Percentiles rank a stretch among this genome's conserved stretches.
phyloP scores from a whole-genome alignment of 2,797 vertebrate genomes.

The Ambastaia sidthimunki region DNA sequence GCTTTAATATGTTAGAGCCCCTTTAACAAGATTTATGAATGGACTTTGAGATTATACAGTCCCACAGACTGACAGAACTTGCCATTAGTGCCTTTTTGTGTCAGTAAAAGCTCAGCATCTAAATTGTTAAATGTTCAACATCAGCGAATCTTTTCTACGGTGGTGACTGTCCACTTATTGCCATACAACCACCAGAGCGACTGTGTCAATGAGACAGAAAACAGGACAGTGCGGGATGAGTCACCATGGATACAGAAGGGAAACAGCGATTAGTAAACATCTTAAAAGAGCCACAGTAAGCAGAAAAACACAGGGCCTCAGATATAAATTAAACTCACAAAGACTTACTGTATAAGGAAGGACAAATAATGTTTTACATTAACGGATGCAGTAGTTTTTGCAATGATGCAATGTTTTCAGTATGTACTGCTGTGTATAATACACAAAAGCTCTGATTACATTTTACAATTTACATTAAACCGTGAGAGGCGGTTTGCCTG shows the following conservation, averaged over 20 bases:
- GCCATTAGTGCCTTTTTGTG: not conserved
- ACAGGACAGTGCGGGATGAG: conserved; percentile 1
- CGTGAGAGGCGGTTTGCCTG: not conserved
- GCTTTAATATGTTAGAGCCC: not conserved
- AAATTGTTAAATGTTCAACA: conserved; percentile 9
- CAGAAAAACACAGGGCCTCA: not conserved
- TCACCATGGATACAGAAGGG: conserved; percentile 14
- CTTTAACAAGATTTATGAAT: not conserved
- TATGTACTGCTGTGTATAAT: not conserved
- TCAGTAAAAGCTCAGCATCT: not conserved
- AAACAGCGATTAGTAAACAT: conserved; percentile 39
- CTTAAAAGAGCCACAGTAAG: conserved; percentile 1
- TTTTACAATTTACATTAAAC: not conserved
- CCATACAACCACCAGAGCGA: not conserved
- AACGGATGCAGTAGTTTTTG: conserved; percentile 18
- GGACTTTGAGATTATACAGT: conserved; percentile 1
- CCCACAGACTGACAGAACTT: not conserved
- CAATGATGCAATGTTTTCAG: too few relatives aligned
- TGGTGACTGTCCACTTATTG: conserved; percentile 1
- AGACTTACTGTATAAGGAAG: not conserved
- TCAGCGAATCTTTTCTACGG: not conserved
- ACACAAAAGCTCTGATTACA: not conserved
- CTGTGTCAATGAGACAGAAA: not conserved
- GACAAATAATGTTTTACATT: not conserved
- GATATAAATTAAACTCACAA: conserved; percentile 28